phyloP scores from a whole-genome alignment of 2,888 invertebrate genomes.

The Clanis bilineata region DNA sequence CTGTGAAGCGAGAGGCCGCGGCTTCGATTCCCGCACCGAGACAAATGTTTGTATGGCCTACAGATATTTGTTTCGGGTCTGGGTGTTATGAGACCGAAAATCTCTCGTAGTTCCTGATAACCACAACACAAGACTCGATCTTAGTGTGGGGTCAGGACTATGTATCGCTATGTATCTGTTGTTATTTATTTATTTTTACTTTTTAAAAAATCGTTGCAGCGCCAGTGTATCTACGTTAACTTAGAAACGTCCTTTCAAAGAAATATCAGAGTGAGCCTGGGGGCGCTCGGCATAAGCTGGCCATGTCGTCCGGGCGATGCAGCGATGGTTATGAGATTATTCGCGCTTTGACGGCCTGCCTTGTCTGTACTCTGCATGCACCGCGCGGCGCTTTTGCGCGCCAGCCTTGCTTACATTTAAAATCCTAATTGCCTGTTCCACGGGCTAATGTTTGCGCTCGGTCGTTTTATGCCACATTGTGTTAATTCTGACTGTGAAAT shows the following conservation, averaged over 20 bases:
- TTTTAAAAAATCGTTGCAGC: constrained; percentile 28
- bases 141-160: no score
- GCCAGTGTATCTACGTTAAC: constrained; percentile 29
- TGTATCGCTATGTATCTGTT: no score
- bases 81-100: no score
- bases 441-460: constrained; percentile 42
- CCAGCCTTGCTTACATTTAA: constrained; percentile 57
- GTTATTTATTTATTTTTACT: constrained; percentile 35
- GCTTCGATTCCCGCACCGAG: no score
- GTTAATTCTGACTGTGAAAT: constrained; percentile 14
- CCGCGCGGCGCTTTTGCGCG: constrained; percentile 58
- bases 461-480: constrained; percentile 29
- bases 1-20: no score
- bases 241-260: constrained; percentile 57
- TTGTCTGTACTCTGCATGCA: constrained; percentile 53
- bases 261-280: constrained; percentile 63
- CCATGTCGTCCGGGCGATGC: constrained; percentile 63
- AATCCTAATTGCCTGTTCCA: constrained; percentile 66
- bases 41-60: no score
- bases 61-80: no score
- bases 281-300: constrained; percentile 66
- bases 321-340: constrained; percentile 75
- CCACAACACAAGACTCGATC: no score
- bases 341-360: constrained; percentile 70
- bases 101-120: no score